Evolutionary conservation across 1,140 invertebrate species (phyloP).

Genomic region (Plutomurus gul): DNA sequence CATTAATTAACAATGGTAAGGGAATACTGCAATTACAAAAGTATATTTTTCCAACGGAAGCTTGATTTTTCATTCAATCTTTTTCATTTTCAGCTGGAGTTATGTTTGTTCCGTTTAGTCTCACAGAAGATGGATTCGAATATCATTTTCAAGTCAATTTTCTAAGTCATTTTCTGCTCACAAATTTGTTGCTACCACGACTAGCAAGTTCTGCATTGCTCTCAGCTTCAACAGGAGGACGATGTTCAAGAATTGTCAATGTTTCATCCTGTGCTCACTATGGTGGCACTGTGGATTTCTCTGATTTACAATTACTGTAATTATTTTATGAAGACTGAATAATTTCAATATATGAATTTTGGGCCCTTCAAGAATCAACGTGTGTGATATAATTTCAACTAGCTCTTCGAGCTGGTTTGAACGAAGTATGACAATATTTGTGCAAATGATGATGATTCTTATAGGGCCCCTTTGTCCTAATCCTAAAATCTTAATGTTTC

Average conservation of each 20-base stretch:
- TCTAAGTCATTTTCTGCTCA: constrained; percentile 84
- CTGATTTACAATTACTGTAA: constrained; percentile 76
- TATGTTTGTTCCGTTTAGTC: constrained; percentile 77
- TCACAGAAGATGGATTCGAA: constrained; percentile 81
- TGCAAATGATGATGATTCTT: no score
- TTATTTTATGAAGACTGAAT: no score
- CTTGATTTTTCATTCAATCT: not conserved
- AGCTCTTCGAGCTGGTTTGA: no score
- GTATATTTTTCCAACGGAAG: not conserved
- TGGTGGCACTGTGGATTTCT: constrained; percentile 62
- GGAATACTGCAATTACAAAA: not conserved
- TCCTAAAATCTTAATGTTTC: not conserved
- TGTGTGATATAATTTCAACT: no score
- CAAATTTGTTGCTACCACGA: constrained; percentile 75
- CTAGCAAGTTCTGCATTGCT: constrained; percentile 56
- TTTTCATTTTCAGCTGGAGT: constrained; percentile 71
- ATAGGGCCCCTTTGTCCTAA: no score
- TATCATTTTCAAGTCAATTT: constrained; percentile 84
- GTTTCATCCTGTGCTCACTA: constrained; percentile 81
- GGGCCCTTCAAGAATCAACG: no score
- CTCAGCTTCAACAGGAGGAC: not conserved
- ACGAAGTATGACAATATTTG: no score
- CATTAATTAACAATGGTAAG: constrained; percentile 81
- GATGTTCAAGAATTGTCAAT: constrained; percentile 76
- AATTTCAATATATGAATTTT: no score